Percentiles rank a stretch among this genome's conserved stretches.
phyloP scores from a whole-genome alignment of 2,888 invertebrate genomes.

The Drosophila mayaguana region DNA sequence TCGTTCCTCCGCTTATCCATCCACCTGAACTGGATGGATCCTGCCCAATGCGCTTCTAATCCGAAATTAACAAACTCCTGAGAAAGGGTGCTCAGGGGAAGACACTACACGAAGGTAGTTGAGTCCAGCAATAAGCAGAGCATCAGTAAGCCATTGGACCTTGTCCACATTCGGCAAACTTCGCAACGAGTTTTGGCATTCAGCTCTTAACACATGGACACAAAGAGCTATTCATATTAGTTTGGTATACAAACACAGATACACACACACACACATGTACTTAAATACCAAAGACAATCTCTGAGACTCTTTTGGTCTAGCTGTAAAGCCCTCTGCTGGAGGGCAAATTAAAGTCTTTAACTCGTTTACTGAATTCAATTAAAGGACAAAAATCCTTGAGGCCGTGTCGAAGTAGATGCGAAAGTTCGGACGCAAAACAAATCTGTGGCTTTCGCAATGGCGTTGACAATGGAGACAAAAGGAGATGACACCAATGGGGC shows the following conservation, averaged over 20 bases:
- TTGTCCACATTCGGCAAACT: background rate
- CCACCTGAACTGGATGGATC: too few species aligned
- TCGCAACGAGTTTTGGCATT: background rate
- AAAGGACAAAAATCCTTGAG: slow-evolving; percentile 16
- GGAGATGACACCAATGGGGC: slow-evolving; percentile 47
- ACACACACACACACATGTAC: background rate
- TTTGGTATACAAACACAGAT: background rate
- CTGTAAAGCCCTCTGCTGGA: background rate
- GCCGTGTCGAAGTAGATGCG: slow-evolving; percentile 1
- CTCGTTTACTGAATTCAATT: slow-evolving; percentile 30
- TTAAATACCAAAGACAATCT: background rate
- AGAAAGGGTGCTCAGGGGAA: background rate
- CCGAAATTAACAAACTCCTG: background rate
- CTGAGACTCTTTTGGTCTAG: background rate
- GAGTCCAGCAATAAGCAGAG: too few species aligned
- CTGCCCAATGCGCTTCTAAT: too few species aligned
- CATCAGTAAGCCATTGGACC: background rate
- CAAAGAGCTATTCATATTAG: slow-evolving; percentile 4
- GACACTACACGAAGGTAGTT: background rate
- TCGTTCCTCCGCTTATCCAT: too few species aligned
- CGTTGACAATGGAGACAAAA: slow-evolving; percentile 11
- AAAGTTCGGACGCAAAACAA: slow-evolving; percentile 43
- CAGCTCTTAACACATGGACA: background rate
- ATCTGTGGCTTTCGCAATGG: slow-evolving; percentile 63
- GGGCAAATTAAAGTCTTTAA: slow-evolving; percentile 2